A percentile compares a stretch with the other conserved stretches of the same genome.
Conservation (phyloP, 2,888 invertebrate species). For the Geotrupes spiniger region DNA sequence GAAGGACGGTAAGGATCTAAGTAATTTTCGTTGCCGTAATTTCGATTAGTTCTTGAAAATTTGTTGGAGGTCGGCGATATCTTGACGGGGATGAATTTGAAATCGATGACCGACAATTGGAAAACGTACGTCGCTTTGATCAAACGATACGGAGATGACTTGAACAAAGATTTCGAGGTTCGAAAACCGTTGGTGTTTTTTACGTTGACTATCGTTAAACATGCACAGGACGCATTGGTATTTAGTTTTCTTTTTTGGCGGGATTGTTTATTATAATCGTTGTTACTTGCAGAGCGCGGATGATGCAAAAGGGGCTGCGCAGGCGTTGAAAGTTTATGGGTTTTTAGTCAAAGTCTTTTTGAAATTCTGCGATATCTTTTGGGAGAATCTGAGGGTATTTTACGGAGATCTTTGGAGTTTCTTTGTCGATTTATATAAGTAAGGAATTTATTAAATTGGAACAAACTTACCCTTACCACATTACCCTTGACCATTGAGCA, state of each 20-base stretch:
- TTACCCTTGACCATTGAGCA: no score
- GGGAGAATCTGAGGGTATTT: slow-evolving; percentile 26
- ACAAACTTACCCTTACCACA: not conserved
- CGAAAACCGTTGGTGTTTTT: slow-evolving; percentile 27
- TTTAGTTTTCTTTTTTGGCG: slow-evolving; percentile 33
- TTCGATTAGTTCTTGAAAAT: slow-evolving; percentile 46
- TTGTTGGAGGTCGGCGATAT: slow-evolving; percentile 53
- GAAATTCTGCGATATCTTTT: slow-evolving; percentile 50
- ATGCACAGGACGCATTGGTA: no score
- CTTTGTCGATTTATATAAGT: slow-evolving; percentile 18
- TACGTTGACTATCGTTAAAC: slow-evolving; percentile 29
- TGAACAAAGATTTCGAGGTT: slow-evolving; percentile 45
- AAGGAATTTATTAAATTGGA: not conserved
- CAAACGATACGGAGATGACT: slow-evolving; percentile 49
- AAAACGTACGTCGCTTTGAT: slow-evolving; percentile 52
- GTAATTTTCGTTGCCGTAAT: not conserved
- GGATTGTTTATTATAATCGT: slow-evolving; percentile 8
- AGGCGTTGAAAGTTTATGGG: slow-evolving; percentile 53
- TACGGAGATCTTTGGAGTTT: slow-evolving; percentile 17
- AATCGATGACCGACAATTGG: slow-evolving; percentile 58
- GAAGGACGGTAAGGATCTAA: slow-evolving; percentile 28
- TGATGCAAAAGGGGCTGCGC: slow-evolving; percentile 48
- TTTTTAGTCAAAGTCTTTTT: slow-evolving; percentile 54
- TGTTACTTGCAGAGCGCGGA: slow-evolving; percentile 43
- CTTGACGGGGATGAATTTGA: slow-evolving; percentile 53